Base-by-base conservation (phyloP, 2,797 vertebrate species). In the Brachyrhaphis roseni region DNA sequence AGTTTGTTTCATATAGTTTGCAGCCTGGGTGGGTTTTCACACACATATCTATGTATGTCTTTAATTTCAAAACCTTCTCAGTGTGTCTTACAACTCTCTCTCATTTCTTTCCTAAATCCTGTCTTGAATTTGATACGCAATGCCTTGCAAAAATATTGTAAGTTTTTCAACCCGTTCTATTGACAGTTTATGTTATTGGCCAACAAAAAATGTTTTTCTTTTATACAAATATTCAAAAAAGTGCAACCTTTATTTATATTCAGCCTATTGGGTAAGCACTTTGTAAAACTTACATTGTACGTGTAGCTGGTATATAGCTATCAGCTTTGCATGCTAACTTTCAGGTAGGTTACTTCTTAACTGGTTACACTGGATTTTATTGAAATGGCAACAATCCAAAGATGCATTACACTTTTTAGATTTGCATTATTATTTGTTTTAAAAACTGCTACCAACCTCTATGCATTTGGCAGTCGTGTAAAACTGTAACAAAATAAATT, bases 1-100 rank as follows among this genome's bases (percentile, higher is more conserved):
- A 74, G 47, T 79, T 80, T 76, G 34, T 23, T 8, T 11, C 23
- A 70, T 43, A 13, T n/a, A 74, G 53, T 82, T 83, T 78, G 39
- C 11, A 4, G 13, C 55, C 49, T 71, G 47, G 64, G 64, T 49
- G 75, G 59, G 66, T 81, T 82, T 77, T 43, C 12, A 72, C 76
- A 6, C 34, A 8, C 4, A 1, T 68, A 59, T 23, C 18, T 73
- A 15, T 77, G 12, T 59, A 49, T 82, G 51, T 68, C 1, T 78
- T 31, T 46, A 70, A 28, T 62, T 79, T 70, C 66, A 43, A 43
- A 70, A 43, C 39, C 23, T 26, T 43, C 39, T 43, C 39, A 68
- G 64, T 41, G 26, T 68, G 16, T 68, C 64, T 68, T 11, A 68
- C 36, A 68, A 68, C 20, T 39, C 7, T 64, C 34, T 68, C 10